phyloP scores from a whole-genome alignment of 1,140 invertebrate species.

The Gonioctena quinquepunctata region DNA sequence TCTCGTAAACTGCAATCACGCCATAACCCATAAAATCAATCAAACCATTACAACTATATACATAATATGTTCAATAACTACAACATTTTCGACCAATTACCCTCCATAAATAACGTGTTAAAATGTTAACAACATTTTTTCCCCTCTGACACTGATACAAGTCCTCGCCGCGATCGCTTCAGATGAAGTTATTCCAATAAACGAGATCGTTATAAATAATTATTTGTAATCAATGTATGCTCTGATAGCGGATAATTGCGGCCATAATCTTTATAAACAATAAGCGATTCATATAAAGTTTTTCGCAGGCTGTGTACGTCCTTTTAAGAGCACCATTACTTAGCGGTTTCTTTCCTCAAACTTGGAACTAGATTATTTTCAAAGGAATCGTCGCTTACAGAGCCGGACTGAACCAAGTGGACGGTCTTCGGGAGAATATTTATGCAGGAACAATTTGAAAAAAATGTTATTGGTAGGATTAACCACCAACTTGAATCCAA shows the following conservation, averaged over 20 bases:
- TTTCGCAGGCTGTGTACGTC: slow-evolving; percentile 5
- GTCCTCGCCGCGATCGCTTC: neutral
- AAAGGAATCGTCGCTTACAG: neutral
- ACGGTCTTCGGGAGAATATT: too few relatives aligned
- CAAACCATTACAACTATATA: neutral
- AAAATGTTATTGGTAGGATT: too few relatives aligned
- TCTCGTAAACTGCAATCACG: neutral
- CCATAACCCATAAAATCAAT: neutral
- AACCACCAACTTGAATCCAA: too few relatives aligned
- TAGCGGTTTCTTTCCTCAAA: slow-evolving; percentile 16
- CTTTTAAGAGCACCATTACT: slow-evolving; percentile 1
- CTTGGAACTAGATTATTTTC: slow-evolving; percentile 10
- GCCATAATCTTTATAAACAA: slow-evolving; percentile 20
- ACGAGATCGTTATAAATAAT: slow-evolving; percentile 18
- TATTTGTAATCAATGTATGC: slow-evolving; percentile 18
- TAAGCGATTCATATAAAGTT: slow-evolving; percentile 13
- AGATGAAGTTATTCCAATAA: slow-evolving; percentile 24
- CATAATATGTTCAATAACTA: neutral
- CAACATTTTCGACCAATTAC: slow-evolving; percentile 2
- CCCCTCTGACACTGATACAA: neutral
- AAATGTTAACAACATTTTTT: slow-evolving; percentile 20
- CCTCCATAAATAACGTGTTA: slow-evolving; percentile 10
- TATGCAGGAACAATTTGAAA: too few relatives aligned
- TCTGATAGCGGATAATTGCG: slow-evolving; percentile 19
- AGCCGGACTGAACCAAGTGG: too few relatives aligned